These are phyloP conservation scores for Phalera bucephala DNA, from an alignment of 2,888 invertebrate species.

Conservation along the genomic window DNA sequence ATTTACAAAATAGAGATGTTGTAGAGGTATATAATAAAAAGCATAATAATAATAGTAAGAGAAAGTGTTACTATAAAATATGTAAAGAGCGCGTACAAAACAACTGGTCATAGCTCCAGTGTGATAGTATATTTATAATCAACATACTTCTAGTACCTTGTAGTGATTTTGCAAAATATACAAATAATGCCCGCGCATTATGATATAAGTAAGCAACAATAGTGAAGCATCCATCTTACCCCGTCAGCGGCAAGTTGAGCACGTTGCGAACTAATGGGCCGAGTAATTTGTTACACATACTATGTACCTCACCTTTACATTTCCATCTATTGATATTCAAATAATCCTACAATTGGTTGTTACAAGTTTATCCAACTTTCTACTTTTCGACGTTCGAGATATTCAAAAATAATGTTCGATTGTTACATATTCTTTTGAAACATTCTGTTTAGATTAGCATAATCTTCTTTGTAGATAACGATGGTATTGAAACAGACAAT, in stretches of 20 bases:
- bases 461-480: conserved; percentile 18
- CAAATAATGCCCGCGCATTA: no score
- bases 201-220: no score
- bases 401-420: conserved; percentile 11
- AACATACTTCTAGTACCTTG: no score
- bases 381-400: conserved; percentile 12
- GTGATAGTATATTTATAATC: no score
- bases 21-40: no score
- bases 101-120: no score
- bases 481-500: conserved; percentile 18
- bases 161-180: no score
- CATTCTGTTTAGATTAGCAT: conserved; percentile 22
- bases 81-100: no score
- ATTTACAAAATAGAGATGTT: no score
- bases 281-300: conserved; percentile 35
- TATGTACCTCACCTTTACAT: conserved; percentile 10
- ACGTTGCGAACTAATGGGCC: conserved; percentile 34
- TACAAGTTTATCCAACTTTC: conserved; percentile 19
- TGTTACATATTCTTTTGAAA: conserved; percentile 9
- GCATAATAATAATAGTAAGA: no score
- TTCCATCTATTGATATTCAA: conserved; percentile 33
- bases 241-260: conserved; percentile 17
- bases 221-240: conserved; percentile 21
- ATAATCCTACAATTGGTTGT: conserved; percentile 18
- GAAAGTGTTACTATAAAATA: no score